Conservation (phyloP, 2,113 vertebrate species). For the Oxyruncus cristatus region DNA sequence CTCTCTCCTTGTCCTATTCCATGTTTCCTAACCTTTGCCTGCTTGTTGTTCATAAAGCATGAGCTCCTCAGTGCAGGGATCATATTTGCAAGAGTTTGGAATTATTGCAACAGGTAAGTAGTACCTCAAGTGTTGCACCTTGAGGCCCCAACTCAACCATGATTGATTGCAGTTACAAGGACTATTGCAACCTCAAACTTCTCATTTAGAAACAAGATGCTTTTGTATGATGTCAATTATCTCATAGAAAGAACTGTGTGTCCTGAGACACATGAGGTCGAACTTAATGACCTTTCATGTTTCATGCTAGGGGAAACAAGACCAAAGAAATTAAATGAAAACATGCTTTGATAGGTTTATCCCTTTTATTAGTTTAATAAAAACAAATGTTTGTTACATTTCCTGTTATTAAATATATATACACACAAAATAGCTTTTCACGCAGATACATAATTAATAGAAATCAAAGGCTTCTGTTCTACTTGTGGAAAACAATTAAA, state of each 20-base stretch:
- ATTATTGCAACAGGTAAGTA: background rate
- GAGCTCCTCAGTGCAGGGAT: background rate
- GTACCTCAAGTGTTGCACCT: background rate
- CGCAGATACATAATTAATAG: background rate
- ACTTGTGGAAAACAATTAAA: background rate
- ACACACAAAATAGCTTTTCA: background rate
- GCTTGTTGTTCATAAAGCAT: rapidly evolving
- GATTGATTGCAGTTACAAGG: background rate
- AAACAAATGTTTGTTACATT: background rate
- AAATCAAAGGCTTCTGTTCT: background rate
- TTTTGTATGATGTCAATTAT: background rate
- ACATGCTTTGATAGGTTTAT: background rate
- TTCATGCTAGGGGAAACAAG: background rate
- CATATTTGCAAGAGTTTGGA: background rate
- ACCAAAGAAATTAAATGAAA: background rate
- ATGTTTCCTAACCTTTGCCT: background rate
- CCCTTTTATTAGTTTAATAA: background rate
- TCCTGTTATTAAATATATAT: background rate
- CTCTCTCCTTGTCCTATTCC: background rate
- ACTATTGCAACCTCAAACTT: background rate
- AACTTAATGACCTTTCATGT: background rate
- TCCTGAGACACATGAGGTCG: background rate
- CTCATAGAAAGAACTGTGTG: background rate
- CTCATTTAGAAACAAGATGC: background rate
- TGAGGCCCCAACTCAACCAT: rapidly evolving